Evolutionary conservation across 2,888 invertebrate species (phyloP).

Genomic region (Synergus itoensis): DNA sequence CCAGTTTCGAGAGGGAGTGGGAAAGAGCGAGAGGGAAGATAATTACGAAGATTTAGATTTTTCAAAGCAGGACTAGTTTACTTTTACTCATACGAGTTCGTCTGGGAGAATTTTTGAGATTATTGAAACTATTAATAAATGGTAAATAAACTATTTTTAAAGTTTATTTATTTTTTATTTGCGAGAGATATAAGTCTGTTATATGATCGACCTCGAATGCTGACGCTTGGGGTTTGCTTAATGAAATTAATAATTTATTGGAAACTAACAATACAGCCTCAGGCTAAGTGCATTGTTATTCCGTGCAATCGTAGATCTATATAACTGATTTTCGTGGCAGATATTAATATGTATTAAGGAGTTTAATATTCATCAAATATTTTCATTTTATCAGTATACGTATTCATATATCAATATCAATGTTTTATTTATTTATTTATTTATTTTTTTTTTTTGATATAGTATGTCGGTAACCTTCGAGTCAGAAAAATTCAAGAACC

Average conservation of each 20-base stretch:
- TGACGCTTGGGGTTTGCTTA: slow-evolving; percentile 1
- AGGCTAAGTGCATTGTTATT: neutral
- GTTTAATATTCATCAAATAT: neutral
- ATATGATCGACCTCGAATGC: neutral
- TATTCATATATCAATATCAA: neutral
- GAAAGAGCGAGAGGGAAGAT: slow-evolving; percentile 8
- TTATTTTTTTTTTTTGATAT: neutral
- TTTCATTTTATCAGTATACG: neutral
- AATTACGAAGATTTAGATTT: slow-evolving; percentile 23
- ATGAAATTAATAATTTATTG: slow-evolving; percentile 13
- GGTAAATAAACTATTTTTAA: neutral
- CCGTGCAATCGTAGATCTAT: neutral
- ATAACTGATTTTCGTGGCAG: neutral
- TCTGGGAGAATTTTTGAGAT: neutral
- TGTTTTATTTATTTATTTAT: neutral
- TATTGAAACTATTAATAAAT: neutral
- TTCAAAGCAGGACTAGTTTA: neutral
- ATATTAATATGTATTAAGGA: neutral
- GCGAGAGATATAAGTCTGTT: neutral
- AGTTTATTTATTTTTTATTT: neutral
- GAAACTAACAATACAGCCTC: slow-evolving; percentile 1
- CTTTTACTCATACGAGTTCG: neutral
- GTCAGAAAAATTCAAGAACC: neutral
- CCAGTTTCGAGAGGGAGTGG: neutral
- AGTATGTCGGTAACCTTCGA: neutral